Base-by-base conservation (phyloP, 2,888 invertebrate genomes). In the Amblyteles armatorius region DNA sequence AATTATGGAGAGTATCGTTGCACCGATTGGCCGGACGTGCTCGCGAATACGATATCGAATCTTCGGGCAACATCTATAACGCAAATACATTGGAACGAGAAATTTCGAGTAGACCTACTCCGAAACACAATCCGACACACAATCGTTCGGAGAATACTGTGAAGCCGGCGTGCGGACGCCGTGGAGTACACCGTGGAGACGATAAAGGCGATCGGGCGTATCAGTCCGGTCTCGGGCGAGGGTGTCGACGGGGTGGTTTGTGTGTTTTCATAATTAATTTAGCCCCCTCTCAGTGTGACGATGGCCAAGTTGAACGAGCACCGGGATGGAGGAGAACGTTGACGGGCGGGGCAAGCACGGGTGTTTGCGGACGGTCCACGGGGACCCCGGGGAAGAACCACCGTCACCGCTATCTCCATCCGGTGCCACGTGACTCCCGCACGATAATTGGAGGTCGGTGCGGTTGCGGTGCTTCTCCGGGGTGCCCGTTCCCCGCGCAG, bases 361-460 rank as follows among this genome's bases (percentile, higher is more conserved):
- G 87, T 89, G 89, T 90, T 91, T 91, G 90, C 87, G 89, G 89
- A 86, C 80, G 86, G 90, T 91, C 90, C 89, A 86, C 81, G 88
- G 88, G 89, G 90, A 85, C 87, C 67, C 65, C 55, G 69, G 87
- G 77, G 72, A 44, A 55, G 79, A 72, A 77, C 79, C 76, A 79
- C 74, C 82, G 76, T 68, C 78, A 81, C 78, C 74, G 69, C 63
- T 74, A 79, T 65, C 79, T 40, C 16, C 82, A 79, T 71, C 84
- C 83, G 87, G 86, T 33, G 87, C 89, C 90, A 88, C 89, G 89
- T 88, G 91, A 90, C 91, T 90, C 87, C 90, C 91, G 81, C 89
- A 90, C 89, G 91, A 91, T 92, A 93, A 92, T 92, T 92, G 92
- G 91, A 91, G 91, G 89, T 91, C 90, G 89, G 88, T 91, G 92